Evolutionary conservation across 1,140 invertebrate genomes (phyloP), one percentile per base, ranked within the genome.

Genomic region (Macrostomum lignano): DNA sequence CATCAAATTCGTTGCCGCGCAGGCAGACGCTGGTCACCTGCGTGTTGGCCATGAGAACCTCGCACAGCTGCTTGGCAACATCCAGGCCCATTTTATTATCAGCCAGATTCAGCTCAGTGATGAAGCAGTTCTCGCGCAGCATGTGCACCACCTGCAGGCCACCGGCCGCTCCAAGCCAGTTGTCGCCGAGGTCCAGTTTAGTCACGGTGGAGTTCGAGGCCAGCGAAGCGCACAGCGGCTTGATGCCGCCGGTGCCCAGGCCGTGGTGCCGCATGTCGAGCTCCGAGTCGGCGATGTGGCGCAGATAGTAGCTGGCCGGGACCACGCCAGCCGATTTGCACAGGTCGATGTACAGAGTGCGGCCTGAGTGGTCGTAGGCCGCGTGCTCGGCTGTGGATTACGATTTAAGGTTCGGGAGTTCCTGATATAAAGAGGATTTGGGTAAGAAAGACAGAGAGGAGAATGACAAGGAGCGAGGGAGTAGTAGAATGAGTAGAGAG

Each of bases 111-210:
- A 55, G 26, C 25, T 50, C 39, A 21, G 47, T 45, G 14, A 56
- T 54, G 32, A 49, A 56, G 31, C 51, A 54, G 39, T 56, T 56
- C 42, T 56, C 53, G 35, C 44, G 50, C 5, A 56, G 40, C 52
- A 55, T 52, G 20, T 52, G 45, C 46, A 46, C 49, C 0, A 55
- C 37, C 15, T 46, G 42, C 10, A 43, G 26, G 3, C 50, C 51
- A 15, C 52, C 52, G 5, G 44, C 32, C 7, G 35, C 26, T 1
- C 48, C 49, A 7, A 56, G 41, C 45, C 49, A 55, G 37, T 56
- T 56, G 41, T 56, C 53, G 31, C 43, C 45, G 11, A 56, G 35
- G 38, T 53, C 46, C 13, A 56, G 40, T 11, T 44, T 42, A 21
- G 43, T 32, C 7, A 56, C 42, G 17, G 39, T 41, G 6, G 49